Percentiles rank a stretch among this genome's conserved stretches.
These are phyloP conservation scores for Phragmatobia fuliginosa DNA, from an alignment of 2,888 invertebrate genomes.

Conservation along the genomic window DNA sequence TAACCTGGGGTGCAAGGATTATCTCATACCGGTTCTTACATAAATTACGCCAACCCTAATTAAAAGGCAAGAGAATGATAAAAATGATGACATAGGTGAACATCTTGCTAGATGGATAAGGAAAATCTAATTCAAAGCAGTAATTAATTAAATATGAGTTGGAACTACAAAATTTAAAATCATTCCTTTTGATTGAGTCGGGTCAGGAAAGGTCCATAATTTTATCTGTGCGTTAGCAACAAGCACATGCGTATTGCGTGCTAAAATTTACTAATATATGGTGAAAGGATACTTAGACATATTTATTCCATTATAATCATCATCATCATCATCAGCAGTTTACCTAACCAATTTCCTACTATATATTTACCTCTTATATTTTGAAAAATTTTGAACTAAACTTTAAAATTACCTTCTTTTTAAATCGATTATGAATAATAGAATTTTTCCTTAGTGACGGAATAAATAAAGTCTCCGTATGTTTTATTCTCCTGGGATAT, in stretches of 20 bases:
- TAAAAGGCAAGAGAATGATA: background rate
- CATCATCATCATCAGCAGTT: background rate
- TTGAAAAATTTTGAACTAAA: background rate
- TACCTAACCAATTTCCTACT: too few species aligned
- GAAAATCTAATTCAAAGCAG: background rate
- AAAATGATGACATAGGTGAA: background rate
- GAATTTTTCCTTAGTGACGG: too few species aligned
- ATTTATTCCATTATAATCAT: background rate
- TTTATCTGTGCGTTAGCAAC: constrained; percentile 7
- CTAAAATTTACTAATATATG: background rate
- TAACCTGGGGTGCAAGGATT: too few species aligned
- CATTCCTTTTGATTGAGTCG: constrained; percentile 1
- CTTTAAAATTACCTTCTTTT: background rate
- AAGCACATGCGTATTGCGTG: background rate
- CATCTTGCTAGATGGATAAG: background rate
- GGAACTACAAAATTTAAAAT: background rate
- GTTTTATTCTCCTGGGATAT: too few species aligned
- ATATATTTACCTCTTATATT: too few species aligned
- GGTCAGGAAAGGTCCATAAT: constrained; percentile 9
- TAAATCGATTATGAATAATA: background rate
- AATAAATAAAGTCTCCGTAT: too few species aligned
- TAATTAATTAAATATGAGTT: background rate
- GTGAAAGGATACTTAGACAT: background rate
- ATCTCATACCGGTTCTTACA: too few species aligned
- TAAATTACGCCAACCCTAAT: background rate